A percentile compares a stretch with the other conserved stretches of the same genome.
These are phyloP conservation scores for Tragelaphus scriptus DNA, from an alignment of 2,113 vertebrate species.

Conservation along the genomic window DNA sequence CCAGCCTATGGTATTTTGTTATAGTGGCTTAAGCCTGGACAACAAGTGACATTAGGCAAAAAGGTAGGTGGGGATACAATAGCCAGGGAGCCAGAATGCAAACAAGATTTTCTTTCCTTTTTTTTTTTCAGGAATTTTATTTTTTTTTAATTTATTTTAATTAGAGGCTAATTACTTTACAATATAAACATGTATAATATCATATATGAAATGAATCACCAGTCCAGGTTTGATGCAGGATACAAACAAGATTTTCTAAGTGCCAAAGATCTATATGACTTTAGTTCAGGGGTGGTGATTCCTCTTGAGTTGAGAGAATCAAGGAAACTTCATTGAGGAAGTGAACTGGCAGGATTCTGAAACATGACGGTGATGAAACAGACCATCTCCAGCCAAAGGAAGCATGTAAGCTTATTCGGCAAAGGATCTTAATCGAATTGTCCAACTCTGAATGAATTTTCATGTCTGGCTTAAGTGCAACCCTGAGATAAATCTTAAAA, in stretches of 20 bases:
- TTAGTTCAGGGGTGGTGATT: background rate
- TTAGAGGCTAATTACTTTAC: too few relatives aligned
- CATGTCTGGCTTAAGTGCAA: background rate
- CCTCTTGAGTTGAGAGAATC: background rate
- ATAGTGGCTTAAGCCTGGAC: background rate
- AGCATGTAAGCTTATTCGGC: background rate
- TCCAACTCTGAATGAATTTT: background rate
- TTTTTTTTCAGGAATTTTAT: too few relatives aligned
- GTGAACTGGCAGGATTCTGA: background rate
- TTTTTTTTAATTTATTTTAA: too few relatives aligned
- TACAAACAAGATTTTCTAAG: background rate
- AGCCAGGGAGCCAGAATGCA: background rate
- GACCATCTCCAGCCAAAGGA: background rate
- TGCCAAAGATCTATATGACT: background rate
- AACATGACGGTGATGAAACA: background rate
- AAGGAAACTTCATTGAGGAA: background rate
- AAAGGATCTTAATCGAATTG: background rate
- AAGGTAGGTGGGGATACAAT: background rate
- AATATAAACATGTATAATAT: too few relatives aligned
- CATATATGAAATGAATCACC: too few relatives aligned
- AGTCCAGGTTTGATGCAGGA: background rate
- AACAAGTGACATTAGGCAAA: background rate
- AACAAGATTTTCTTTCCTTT: background rate
- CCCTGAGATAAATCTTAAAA: slow-evolving; percentile 22
- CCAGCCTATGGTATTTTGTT: background rate